Conservation (phyloP, 2,113 vertebrate genomes). For the Hystrix cristata region DNA sequence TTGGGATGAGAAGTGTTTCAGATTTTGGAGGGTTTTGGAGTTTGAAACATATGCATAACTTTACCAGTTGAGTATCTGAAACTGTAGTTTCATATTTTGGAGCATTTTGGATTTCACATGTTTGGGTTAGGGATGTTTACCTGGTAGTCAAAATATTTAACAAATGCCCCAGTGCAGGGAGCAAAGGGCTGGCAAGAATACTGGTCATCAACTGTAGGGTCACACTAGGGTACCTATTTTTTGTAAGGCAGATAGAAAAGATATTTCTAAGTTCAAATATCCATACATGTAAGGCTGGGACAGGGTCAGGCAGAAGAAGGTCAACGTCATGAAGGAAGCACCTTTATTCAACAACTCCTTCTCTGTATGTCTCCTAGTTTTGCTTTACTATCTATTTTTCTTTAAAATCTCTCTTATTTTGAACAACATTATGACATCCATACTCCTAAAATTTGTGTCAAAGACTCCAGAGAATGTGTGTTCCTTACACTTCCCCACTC, state of each 20-base stretch:
- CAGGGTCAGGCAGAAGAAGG: neutral
- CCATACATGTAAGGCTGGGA: neutral
- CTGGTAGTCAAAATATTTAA: neutral
- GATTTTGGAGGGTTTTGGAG: neutral
- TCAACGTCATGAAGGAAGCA: neutral
- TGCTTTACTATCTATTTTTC: conserved; percentile 26
- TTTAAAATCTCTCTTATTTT: conserved; percentile 43
- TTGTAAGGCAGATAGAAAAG: neutral
- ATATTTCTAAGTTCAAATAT: neutral
- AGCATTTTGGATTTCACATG: neutral
- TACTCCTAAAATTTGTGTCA: neutral
- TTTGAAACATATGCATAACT: neutral
- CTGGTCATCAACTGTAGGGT: neutral
- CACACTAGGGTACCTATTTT: neutral
- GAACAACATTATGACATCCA: neutral
- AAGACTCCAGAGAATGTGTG: neutral
- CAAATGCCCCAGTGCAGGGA: neutral
- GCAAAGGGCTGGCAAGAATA: neutral
- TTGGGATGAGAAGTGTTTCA: neutral
- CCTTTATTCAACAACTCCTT: neutral
- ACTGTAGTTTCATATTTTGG: neutral
- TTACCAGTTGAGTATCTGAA: neutral
- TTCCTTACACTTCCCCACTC: neutral
- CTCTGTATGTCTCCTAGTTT: neutral
- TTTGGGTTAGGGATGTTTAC: neutral